These are phyloP conservation scores for Rhineura floridana DNA, from an alignment of 2,113 vertebrate species.

Conservation along the genomic window DNA sequence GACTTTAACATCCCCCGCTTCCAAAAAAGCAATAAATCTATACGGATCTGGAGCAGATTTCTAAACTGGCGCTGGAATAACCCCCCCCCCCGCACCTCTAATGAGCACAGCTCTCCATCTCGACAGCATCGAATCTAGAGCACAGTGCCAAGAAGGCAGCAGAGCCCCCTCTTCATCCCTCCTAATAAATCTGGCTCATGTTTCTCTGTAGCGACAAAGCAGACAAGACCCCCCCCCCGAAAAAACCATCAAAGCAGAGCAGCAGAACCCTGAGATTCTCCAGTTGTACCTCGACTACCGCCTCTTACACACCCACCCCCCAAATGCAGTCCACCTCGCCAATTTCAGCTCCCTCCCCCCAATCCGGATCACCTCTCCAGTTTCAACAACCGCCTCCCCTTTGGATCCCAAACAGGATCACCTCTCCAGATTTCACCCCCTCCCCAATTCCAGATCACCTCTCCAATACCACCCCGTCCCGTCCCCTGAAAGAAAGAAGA, in stretches of 20 bases:
- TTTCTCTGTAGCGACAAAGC: neutral
- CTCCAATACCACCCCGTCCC: neutral
- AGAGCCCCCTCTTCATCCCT: neutral
- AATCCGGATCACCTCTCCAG: neutral
- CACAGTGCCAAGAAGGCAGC: neutral
- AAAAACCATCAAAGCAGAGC: neutral
- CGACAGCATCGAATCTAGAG: neutral
- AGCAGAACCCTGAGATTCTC: neutral
- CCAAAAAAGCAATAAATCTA: neutral
- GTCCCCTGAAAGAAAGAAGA: too few relatives aligned
- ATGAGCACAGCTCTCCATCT: neutral
- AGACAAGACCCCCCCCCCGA: too few relatives aligned
- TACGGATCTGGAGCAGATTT: neutral
- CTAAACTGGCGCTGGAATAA: neutral
- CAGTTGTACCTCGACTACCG: constrained; percentile 37
- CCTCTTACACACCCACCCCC: too few relatives aligned
- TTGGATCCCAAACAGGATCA: too few relatives aligned
- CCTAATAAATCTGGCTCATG: neutral
- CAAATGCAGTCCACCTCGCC: too few relatives aligned
- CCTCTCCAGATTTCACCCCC: too few relatives aligned
- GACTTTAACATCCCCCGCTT: too few relatives aligned
- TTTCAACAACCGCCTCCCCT: too few relatives aligned
- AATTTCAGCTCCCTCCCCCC: constrained; percentile 37
- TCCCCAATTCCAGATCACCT: neutral
- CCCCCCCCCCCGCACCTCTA: neutral